Evolutionary conservation across 2,797 vertebrate species (phyloP).

Genomic region (Brachyalestes nurse): DNA sequence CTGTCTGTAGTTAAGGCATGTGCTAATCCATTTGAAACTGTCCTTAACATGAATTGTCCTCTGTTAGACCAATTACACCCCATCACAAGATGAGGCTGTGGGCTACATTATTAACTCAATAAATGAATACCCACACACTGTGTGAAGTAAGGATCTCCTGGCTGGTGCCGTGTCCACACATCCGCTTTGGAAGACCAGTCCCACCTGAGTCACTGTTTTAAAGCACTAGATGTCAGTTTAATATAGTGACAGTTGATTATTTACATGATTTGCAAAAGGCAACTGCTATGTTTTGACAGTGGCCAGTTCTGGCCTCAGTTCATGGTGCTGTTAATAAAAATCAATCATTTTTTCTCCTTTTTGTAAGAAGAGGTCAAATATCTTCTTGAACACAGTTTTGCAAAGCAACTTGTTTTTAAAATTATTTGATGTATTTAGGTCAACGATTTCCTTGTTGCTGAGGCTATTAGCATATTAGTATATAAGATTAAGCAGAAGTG

Average conservation of each 20-base stretch:
- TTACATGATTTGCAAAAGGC: not conserved
- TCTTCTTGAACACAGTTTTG: too few relatives aligned
- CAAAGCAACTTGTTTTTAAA: too few relatives aligned
- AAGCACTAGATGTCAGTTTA: not conserved
- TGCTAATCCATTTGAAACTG: slow-evolving; percentile 15
- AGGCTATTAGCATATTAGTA: too few relatives aligned
- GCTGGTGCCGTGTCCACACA: not conserved
- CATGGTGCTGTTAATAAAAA: too few relatives aligned
- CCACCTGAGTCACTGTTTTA: too few relatives aligned
- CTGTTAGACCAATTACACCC: slow-evolving; percentile 18
- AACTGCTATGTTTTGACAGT: not conserved
- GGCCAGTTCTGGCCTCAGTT: not conserved
- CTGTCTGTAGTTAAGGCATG: not conserved
- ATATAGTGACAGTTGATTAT: not conserved
- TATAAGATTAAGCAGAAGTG: too few relatives aligned
- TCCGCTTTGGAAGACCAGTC: too few relatives aligned
- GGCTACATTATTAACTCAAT: slow-evolving; percentile 15
- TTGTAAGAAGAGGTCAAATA: too few relatives aligned
- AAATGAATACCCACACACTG: not conserved
- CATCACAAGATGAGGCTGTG: slow-evolving; percentile 39
- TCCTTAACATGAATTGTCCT: slow-evolving; percentile 11
- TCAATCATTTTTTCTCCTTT: too few relatives aligned
- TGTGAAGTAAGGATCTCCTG: not conserved
- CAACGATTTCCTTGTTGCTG: too few relatives aligned
- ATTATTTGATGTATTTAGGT: too few relatives aligned